Evolutionary conservation across 1,140 invertebrate species (phyloP).

Genomic region (Apolygus lucorum): DNA sequence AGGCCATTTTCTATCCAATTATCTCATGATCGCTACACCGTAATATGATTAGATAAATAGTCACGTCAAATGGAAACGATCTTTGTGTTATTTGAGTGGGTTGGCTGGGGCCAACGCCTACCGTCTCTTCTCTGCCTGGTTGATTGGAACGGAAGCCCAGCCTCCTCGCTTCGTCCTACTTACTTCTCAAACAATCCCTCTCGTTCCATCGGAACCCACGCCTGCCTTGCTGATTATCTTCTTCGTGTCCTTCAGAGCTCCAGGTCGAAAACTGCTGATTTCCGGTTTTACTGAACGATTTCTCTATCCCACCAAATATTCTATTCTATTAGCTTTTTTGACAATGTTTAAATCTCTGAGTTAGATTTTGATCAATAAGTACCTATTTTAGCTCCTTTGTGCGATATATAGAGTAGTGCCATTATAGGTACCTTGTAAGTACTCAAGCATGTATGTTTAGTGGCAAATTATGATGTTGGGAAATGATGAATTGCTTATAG

Average conservation of each 20-base stretch:
- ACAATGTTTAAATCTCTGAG: too few relatives aligned
- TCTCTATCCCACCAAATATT: too few relatives aligned
- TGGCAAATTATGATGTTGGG: too few relatives aligned
- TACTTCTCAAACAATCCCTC: constrained; percentile 12
- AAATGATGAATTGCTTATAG: too few relatives aligned
- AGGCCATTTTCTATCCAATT: neutral
- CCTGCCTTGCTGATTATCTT: neutral
- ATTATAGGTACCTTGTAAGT: too few relatives aligned
- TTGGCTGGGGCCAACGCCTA: constrained; percentile 10
- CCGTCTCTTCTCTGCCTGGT: constrained; percentile 12
- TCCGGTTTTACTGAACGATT: too few relatives aligned
- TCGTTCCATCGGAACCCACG: constrained; percentile 2
- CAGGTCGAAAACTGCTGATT: neutral
- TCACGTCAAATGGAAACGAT: neutral
- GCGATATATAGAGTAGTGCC: too few relatives aligned
- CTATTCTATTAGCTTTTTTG: too few relatives aligned
- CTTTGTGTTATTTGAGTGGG: constrained; percentile 8
- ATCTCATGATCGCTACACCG: neutral
- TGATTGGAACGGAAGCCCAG: constrained; percentile 14
- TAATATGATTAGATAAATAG: neutral
- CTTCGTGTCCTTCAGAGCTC: neutral
- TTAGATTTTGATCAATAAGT: too few relatives aligned
- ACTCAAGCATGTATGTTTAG: too few relatives aligned
- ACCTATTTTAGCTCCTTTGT: too few relatives aligned
- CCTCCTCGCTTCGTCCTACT: constrained; percentile 7